These are phyloP conservation scores for Caerostris darwini DNA, from an alignment of 1,140 invertebrate species.

Conservation along the genomic window DNA sequence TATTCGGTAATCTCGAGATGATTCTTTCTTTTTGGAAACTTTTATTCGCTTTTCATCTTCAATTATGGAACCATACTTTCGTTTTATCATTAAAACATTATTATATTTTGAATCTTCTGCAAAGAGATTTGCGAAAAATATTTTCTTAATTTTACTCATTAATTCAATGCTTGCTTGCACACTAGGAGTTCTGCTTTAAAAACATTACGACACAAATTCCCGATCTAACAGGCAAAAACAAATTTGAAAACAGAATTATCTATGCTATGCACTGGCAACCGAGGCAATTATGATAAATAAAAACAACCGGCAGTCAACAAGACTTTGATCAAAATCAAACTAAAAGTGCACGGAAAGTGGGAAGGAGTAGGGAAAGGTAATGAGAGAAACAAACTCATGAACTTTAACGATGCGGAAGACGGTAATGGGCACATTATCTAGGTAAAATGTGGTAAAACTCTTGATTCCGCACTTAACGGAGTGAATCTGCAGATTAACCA, in stretches of 20 bases:
- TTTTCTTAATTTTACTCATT: no score
- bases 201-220: neutral
- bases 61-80: no score
- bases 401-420: neutral
- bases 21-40: neutral
- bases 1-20: slow-evolving; percentile 1
- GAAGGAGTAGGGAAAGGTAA: neutral
- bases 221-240: neutral
- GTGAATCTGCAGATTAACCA: neutral
- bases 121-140: no score
- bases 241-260: slow-evolving; percentile 4
- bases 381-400: neutral
- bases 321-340: neutral
- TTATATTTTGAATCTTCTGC: no score
- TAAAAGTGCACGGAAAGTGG: neutral
- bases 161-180: no score
- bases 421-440: neutral
- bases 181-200: neutral
- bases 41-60: no score
- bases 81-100: no score
- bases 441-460: neutral
- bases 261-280: neutral
- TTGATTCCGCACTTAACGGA: neutral
- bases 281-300: neutral
- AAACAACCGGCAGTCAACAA: neutral